A percentile compares a stretch with the other conserved stretches of the same genome.
phyloP scores from a whole-genome alignment of 30 jellyfish, hydroid and myxozoan species.

The Phacellophora camtschatica region DNA sequence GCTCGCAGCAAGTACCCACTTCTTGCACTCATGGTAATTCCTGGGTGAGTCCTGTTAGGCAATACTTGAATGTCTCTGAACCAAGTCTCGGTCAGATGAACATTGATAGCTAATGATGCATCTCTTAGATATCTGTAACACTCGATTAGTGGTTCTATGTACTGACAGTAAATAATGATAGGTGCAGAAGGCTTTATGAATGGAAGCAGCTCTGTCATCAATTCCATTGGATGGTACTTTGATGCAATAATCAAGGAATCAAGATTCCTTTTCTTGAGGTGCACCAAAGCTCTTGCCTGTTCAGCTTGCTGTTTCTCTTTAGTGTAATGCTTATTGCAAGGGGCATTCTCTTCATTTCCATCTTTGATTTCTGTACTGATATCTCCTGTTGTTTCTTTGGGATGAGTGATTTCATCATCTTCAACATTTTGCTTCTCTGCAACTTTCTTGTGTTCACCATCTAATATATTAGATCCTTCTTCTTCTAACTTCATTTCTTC shows the following conservation, averaged over 20 bases:
- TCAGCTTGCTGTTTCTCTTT: constrained; percentile 21
- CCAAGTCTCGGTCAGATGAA: constrained; percentile 79
- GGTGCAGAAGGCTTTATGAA: constrained; percentile 75
- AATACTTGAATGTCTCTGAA: constrained; percentile 75
- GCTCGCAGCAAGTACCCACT: constrained; percentile 87
- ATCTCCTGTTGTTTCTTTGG: background rate
- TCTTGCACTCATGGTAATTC: constrained; percentile 74
- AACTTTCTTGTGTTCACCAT: no score
- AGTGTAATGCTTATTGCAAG: constrained; percentile 25
- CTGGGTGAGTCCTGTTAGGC: constrained; percentile 91
- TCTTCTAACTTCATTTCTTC: no score
- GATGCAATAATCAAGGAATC: constrained; percentile 80
- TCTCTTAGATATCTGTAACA: constrained; percentile 75
- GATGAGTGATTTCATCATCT: background rate
- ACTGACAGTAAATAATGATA: constrained; percentile 78
- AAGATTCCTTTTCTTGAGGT: constrained; percentile 31
- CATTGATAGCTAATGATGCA: constrained; percentile 58
- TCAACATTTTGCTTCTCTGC: background rate
- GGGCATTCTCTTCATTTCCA: background rate
- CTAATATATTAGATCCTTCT: no score
- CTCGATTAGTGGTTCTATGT: constrained; percentile 89
- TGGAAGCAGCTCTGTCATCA: constrained; percentile 53
- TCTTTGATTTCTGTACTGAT: background rate
- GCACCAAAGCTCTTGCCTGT: constrained; percentile 37
- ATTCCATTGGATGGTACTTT: constrained; percentile 62